These are phyloP conservation scores for Oryctes rhinoceros DNA, from an alignment of 1,140 invertebrate genomes.

Conservation along the genomic window DNA sequence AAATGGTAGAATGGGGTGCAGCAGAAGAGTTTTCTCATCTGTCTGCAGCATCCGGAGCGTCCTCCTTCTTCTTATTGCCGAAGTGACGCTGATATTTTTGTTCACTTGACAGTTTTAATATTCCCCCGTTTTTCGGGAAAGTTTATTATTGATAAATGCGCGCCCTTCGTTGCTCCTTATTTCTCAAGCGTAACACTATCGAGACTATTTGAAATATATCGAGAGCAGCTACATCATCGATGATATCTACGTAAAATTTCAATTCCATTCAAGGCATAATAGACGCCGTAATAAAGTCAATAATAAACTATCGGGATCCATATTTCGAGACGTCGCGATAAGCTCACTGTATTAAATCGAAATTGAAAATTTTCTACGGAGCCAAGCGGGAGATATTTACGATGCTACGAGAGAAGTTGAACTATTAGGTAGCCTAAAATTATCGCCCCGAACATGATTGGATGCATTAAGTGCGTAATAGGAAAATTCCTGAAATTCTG, in stretches of 20 bases:
- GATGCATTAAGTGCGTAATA: neutral
- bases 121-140: slow-evolving; percentile 12
- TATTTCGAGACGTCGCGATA: neutral
- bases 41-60: neutral
- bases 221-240: neutral
- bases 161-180: neutral
- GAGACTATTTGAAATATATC: neutral
- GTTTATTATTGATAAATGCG: neutral
- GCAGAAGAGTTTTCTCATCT: slow-evolving; percentile 10
- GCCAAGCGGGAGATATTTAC: neutral
- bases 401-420: neutral
- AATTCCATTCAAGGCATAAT: neutral
- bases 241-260: neutral
- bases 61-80: neutral
- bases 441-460: neutral
- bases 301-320: neutral
- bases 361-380: neutral
- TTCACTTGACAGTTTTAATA: slow-evolving; percentile 36
- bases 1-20: neutral
- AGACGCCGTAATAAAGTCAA: neutral
- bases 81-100: slow-evolving; percentile 33
- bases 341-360: neutral
- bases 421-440: neutral
- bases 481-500: slow-evolving; percentile 4
- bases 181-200: neutral